A percentile compares a stretch with the other conserved stretches of the same genome.
Conservation (phyloP, 1,140 invertebrate species). For the Diorhabda elongata region DNA sequence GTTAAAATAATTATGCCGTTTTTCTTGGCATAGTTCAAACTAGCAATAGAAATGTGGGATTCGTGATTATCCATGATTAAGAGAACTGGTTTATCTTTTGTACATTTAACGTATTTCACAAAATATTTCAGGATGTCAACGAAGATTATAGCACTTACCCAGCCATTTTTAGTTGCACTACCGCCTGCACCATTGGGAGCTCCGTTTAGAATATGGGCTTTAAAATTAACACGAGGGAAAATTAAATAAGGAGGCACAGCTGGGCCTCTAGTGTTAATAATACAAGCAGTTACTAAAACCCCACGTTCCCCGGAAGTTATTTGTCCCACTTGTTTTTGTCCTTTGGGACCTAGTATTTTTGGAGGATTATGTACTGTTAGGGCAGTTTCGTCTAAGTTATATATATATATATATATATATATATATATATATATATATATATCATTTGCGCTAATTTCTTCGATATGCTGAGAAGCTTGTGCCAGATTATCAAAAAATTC, state of each 20-base stretch:
- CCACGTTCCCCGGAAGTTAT: conserved; percentile 46
- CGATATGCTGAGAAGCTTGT: conserved; percentile 19
- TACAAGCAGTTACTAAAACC: conserved; percentile 39
- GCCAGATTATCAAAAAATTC: conserved; percentile 23
- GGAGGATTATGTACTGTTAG: conserved; percentile 48
- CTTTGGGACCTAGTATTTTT: conserved; percentile 45
- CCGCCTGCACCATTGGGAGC: conserved; percentile 32
- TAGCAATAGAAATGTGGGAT: conserved; percentile 26
- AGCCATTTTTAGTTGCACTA: conserved; percentile 20
- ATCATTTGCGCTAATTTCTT: conserved; percentile 39
- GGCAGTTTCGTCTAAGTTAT: conserved; percentile 48
- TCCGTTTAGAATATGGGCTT: conserved; percentile 38
- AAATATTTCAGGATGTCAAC: conserved; percentile 25
- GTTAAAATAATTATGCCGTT: conserved; percentile 41
- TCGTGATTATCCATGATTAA: conserved; percentile 25
- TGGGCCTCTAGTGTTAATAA: conserved; percentile 40
- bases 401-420: too few species aligned
- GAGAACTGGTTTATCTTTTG: conserved; percentile 16
- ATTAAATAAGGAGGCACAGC: conserved; percentile 42
- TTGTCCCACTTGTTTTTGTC: conserved; percentile 45
- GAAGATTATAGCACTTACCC: conserved; percentile 20
- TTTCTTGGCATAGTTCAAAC: conserved; percentile 32
- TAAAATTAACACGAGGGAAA: conserved; percentile 40
- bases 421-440: conserved; percentile 32
- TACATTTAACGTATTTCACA: conserved; percentile 17